Evolutionary conservation across 1,140 invertebrate species (phyloP), one percentile per base, ranked within the genome.

Genomic region (Mylabris phalerata): DNA sequence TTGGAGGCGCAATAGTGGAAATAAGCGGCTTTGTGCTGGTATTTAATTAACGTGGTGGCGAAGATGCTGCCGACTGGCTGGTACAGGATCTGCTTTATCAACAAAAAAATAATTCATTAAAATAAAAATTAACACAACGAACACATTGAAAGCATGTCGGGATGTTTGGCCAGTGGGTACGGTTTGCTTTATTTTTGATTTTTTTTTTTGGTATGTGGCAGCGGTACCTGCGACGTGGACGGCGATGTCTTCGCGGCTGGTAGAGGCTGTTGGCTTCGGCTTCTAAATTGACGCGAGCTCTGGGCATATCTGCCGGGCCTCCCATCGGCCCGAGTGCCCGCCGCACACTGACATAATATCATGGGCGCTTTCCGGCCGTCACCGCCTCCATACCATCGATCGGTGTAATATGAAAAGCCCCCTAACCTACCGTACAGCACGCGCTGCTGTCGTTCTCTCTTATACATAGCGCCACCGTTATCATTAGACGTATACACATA

Each of bases 281-380:
- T 59, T 67, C 65, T 55, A 66, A 59, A 46, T 62, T 67, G 56
- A 62, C 65, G 61, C 67, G 67, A 59, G 67, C 67, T 68, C 65
- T 68, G 49, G 67, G 67, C 67, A 68, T 68, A 59, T 68, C 67
- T 55, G 67, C 65, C 67, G 67, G 67, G 65, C 67, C 61, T 62
- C 67, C 67, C 66, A 67, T 64, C 63, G 67, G 67, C 67, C 65
- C 67, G 65, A 68, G 56, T 62, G 67, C 65, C 65, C 61, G 63
- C 67, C 67, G 65, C 57, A 67, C 67, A 68, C 67, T 68, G 63
- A 51, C 57, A 59, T 44, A 51, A 32, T 32, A 32, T 32, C 32
- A 32, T 32, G 32, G 49, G 27, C 57, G 49, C 57, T 54, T 54
- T 59, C 57, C 57, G 57, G 24, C 57, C 43, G 32, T 48, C 56